Evolutionary conservation across 1,140 invertebrate species (phyloP).

Genomic region (Pomacea maculata): DNA sequence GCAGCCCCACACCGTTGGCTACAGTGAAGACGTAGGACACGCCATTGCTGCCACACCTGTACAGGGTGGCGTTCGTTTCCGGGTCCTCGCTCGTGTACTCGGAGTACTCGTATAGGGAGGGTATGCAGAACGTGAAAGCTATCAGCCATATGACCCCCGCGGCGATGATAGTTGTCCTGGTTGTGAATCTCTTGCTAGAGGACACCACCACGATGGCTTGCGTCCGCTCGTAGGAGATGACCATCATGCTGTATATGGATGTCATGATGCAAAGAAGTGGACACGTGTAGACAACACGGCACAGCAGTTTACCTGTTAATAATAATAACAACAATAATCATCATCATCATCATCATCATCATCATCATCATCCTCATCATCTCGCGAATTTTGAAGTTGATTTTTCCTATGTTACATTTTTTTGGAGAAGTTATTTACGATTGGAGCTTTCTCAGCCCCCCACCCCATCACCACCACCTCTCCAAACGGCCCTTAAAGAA

Average conservation of each 20-base stretch:
- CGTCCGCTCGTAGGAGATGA: conserved; percentile 41
- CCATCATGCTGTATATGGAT: conserved; percentile 43
- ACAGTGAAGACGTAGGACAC: conserved; percentile 23
- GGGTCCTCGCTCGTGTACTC: conserved; percentile 8
- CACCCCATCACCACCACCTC: no score
- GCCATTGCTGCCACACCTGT: conserved; percentile 28
- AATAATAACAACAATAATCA: no score
- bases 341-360: no score
- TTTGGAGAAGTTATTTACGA: no score
- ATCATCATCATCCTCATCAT: no score
- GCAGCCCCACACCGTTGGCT: conserved; percentile 29
- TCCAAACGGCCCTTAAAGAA: no score
- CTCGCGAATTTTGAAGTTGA: no score
- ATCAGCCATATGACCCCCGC: conserved; percentile 31
- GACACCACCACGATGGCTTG: conserved; percentile 30
- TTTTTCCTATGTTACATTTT: no score
- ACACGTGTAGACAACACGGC: conserved; percentile 36
- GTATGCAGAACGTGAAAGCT: conserved; percentile 24
- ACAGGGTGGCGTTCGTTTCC: conserved; percentile 10
- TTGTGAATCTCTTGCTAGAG: conserved; percentile 4
- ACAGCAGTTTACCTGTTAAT: conserved; percentile 39
- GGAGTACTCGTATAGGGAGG: conserved; percentile 34
- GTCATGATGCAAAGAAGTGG: conserved; percentile 43
- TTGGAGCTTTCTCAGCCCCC: no score
- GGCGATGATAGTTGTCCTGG: conserved; percentile 8